phyloP scores from a whole-genome alignment of 2,113 vertebrate genomes.

The Lethenteron camtschaticum region DNA sequence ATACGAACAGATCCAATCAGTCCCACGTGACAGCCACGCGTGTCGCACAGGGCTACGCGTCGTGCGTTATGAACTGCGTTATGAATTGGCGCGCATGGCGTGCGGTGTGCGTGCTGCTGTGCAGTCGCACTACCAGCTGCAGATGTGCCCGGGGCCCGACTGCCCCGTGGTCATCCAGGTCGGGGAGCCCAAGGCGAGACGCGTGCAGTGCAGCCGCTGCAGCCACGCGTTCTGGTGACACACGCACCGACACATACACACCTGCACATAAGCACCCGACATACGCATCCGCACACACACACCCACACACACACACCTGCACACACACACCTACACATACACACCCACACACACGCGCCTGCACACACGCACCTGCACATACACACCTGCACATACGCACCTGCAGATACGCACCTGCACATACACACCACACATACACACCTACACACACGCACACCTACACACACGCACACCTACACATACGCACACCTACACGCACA shows the following conservation, averaged over 20 bases:
- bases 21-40: no score
- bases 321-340: neutral
- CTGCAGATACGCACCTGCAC: no score
- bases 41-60: no score
- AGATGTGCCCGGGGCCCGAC: constrained; percentile 92
- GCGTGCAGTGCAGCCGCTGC: constrained; percentile 92
- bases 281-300: neutral
- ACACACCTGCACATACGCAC: neutral
- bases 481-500: no score
- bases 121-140: constrained; percentile 67
- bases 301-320: neutral
- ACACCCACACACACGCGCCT: neutral
- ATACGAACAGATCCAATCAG: no score
- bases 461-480: no score
- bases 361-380: neutral
- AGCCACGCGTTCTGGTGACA: constrained; percentile 89
- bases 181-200: constrained; percentile 78
- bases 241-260: neutral
- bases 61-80: no score
- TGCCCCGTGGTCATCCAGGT: constrained; percentile 98
- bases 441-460: no score
- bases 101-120: neutral
- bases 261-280: neutral
- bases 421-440: no score
- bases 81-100: no score